Evolutionary conservation across 2,797 vertebrate genomes (phyloP), one percentile per base, ranked within the genome.

Genomic region (Enteromius afrohamiltoni): DNA sequence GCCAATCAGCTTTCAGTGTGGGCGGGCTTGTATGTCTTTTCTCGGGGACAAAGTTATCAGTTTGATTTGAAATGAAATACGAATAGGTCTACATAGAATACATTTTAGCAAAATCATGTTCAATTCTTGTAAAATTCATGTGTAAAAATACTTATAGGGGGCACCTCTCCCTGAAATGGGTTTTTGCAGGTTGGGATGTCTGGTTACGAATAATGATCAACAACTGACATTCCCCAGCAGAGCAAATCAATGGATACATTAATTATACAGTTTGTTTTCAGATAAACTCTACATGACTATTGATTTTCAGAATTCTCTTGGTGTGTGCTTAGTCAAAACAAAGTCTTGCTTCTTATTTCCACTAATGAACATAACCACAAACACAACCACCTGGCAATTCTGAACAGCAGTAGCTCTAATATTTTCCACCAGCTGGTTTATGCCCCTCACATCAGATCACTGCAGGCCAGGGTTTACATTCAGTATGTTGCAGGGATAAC

Each of bases 231-330:
- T 83, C 49, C 49, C 34, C 81, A 23, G 64, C 8, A 40, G 49
- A 83, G 73, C 47, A 83, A 83, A 83, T 83, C 81, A 68, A 76
- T 82, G 31, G 11, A 58, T 31, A 2, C 73, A 68, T 83, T 77
- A 77, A 83, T 83, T 77, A 83, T 77, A 76, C n/a, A 68, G 62
- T 67, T 55, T 68, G 73, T 76, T 83, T 77, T 77, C 23, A 77
- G 71, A 77, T 58, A 23, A 76, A 83, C 73, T 68, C 23, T n/a
- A 76, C 71, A 55, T 58, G 49, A 53, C 19, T 55, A 83, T 83
- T 42, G 81, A 69, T 83, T 77, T 77, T 31, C 74, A 29, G 8
- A 69, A 77, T 69, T 49, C 37, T 69, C 62, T 55, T 17, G 73
- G 34, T 67, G 58, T 42, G 31, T 0, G 1, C 37, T 83, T 67